Conservation (phyloP, 1,140 invertebrate genomes). For the Lycorma delicatula region DNA sequence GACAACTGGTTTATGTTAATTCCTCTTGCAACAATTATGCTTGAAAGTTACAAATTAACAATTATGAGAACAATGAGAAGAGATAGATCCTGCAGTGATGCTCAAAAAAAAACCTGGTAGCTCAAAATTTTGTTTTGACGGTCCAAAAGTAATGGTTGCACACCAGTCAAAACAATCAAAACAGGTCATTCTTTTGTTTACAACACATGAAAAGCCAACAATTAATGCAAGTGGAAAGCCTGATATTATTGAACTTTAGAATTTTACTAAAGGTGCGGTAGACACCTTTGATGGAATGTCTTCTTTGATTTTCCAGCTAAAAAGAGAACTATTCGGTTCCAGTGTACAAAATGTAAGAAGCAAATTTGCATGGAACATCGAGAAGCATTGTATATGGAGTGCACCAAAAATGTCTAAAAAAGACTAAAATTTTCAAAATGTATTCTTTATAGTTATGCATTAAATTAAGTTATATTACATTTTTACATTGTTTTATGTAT, state of each 20-base stretch:
- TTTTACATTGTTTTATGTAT: neutral
- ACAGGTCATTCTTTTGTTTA: neutral
- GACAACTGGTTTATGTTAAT: slow-evolving; percentile 34
- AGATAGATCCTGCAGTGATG: slow-evolving; percentile 19
- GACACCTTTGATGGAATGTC: slow-evolving; percentile 9
- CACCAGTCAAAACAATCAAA: slow-evolving; percentile 1
- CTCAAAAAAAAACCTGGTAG: slow-evolving; percentile 20
- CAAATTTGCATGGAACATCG: neutral
- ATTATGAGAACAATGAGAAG: slow-evolving; percentile 18
- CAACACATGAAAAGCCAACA: neutral
- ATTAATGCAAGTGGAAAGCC: slow-evolving; percentile 28
- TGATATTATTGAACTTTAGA: slow-evolving; percentile 38
- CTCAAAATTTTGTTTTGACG: slow-evolving; percentile 5
- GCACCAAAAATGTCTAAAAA: neutral
- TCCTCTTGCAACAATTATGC: slow-evolving; percentile 19
- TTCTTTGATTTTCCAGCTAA: slow-evolving; percentile 1
- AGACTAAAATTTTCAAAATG: neutral
- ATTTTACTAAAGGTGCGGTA: slow-evolving; percentile 35
- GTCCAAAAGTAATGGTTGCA: neutral
- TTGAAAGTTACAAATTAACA: slow-evolving; percentile 25
- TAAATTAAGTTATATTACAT: neutral
- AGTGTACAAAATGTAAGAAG: neutral
- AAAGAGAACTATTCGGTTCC: neutral
- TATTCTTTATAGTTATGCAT: neutral
- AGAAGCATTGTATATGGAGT: neutral